These are phyloP conservation scores for Drosophila paulistorum DNA, from an alignment of 1,140 invertebrate species.

Conservation along the genomic window DNA sequence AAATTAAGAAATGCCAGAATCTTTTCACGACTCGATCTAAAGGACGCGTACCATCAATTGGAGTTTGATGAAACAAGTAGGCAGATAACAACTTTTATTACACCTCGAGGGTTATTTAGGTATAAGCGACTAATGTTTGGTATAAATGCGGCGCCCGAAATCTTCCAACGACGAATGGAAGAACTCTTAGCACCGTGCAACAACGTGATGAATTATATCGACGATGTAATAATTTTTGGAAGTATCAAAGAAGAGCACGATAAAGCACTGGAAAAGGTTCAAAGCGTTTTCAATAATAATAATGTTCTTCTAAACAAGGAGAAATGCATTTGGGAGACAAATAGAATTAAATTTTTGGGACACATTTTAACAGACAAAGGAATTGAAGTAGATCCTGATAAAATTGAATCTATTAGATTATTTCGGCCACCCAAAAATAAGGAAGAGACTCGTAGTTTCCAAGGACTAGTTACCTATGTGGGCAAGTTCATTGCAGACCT, in stretches of 20 bases:
- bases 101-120: not conserved
- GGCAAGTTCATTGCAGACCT: conserved; percentile 1
- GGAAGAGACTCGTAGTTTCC: conserved; percentile 61
- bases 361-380: conserved; percentile 1
- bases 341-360: not conserved
- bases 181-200: not conserved
- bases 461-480: not conserved
- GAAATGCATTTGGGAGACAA: not conserved
- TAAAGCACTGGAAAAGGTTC: too few relatives aligned
- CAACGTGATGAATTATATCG: not conserved
- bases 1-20: too few relatives aligned
- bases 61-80: too few relatives aligned
- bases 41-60: not conserved
- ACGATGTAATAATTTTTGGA: not conserved
- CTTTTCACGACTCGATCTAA: not conserved
- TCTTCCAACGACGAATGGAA: not conserved
- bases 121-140: not conserved
- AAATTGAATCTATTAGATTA: conserved; percentile 31
- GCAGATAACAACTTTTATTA: not conserved
- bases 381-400: conserved; percentile 38
- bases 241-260: not conserved
- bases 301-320: not conserved
- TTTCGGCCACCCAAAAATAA: conserved; percentile 39
- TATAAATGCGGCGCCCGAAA: not conserved
- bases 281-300: not conserved